These are phyloP conservation scores for Euphysa ruthae DNA, from an alignment of 30 jellyfish, hydroid and myxozoan species.

Conservation along the genomic window DNA sequence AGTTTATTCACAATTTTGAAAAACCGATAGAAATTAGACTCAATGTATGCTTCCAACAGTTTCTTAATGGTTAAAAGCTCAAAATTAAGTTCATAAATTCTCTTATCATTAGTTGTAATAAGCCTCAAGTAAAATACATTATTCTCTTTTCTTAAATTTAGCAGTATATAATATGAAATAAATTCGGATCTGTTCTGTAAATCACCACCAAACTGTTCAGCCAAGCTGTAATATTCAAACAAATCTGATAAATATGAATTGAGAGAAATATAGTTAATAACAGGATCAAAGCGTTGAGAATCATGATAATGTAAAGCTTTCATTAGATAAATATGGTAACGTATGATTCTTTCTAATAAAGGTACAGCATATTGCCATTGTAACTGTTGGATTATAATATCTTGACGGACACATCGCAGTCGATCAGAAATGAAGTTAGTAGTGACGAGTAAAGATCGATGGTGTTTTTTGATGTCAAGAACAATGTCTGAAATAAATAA, in stretches of 20 bases:
- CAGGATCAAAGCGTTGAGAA: slow-evolving; percentile 11
- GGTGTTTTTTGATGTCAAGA: neutral
- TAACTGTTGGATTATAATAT: slow-evolving; percentile 45
- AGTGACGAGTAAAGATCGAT: neutral
- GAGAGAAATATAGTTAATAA: slow-evolving; percentile 1
- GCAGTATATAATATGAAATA: slow-evolving; percentile 8
- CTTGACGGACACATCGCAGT: slow-evolving; percentile 70
- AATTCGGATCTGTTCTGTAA: neutral
- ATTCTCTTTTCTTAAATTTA: neutral
- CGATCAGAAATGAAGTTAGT: slow-evolving; percentile 65
- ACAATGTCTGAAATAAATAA: neutral
- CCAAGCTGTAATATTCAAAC: slow-evolving; percentile 8
- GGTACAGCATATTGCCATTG: slow-evolving; percentile 16
- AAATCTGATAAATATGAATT: slow-evolving; percentile 4
- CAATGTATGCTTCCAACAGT: neutral
- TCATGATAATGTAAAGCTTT: neutral
- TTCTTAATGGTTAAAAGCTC: neutral
- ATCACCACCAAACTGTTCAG: neutral
- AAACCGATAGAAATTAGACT: slow-evolving; percentile 7
- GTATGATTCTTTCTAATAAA: slow-evolving; percentile 42
- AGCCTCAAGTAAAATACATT: neutral
- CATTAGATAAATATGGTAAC: slow-evolving; percentile 54
- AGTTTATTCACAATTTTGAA: neutral
- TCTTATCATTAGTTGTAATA: neutral
- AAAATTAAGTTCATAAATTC: neutral